Conservation (phyloP, 2,113 vertebrate species). For the Callipepla squamata region DNA sequence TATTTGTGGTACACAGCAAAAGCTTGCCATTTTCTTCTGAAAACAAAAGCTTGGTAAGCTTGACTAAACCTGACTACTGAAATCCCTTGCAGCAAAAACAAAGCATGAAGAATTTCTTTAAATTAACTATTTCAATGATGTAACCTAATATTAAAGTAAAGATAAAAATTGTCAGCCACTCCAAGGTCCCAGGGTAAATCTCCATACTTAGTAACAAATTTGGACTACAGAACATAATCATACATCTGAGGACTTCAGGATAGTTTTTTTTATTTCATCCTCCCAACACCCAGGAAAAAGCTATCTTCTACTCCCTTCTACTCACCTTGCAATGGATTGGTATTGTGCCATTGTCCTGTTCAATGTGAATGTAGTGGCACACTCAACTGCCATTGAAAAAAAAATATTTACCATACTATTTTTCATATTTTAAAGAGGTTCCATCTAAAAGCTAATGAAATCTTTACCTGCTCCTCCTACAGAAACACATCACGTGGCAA, state of each 20-base stretch:
- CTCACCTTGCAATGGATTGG: not conserved
- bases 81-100: conserved; percentile 45
- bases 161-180: not conserved
- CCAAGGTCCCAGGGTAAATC: not conserved
- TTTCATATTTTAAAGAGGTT: not conserved
- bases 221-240: not conserved
- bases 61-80: conserved; percentile 50
- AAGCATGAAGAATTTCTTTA: conserved; percentile 16
- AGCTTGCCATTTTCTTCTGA: conserved; percentile 33
- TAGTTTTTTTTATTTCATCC: not conserved
- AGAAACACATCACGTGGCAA: not conserved
- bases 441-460: not conserved
- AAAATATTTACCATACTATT: not conserved
- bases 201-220: not conserved
- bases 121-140: conserved; percentile 52
- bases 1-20: not conserved
- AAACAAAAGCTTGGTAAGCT: conserved; percentile 36
- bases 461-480: not conserved
- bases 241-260: not conserved
- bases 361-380: conserved; percentile 10
- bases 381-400: not conserved
- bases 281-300: not conserved
- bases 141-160: conserved; percentile 46
- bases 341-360: not conserved
- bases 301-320: not conserved